Evolutionary conservation across 2,113 vertebrate species (phyloP).

Genomic region (Collichthys lucidus): DNA sequence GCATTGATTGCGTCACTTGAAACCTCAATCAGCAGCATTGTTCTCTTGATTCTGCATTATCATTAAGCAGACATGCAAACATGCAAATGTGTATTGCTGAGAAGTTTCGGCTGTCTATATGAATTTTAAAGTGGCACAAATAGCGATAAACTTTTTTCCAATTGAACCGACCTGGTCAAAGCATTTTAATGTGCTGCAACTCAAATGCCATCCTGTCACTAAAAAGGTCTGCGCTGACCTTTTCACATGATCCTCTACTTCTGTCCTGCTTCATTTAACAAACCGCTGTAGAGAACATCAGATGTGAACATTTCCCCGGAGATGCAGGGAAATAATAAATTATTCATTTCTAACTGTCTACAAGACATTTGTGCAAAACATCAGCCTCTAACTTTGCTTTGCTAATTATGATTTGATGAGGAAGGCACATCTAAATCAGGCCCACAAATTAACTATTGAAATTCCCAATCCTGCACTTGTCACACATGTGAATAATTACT

Average conservation of each 20-base stretch:
- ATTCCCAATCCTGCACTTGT: constrained; percentile 66
- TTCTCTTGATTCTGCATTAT: constrained; percentile 45
- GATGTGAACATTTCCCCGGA: constrained; percentile 68
- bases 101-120: not conserved
- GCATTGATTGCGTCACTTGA: constrained; percentile 64
- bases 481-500: constrained; percentile 72
- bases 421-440: constrained; percentile 71
- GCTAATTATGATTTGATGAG: constrained; percentile 79
- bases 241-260: constrained; percentile 69
- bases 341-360: constrained; percentile 73
- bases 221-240: constrained; percentile 69
- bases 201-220: constrained; percentile 67
- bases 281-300: constrained; percentile 70
- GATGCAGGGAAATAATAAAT: constrained; percentile 65
- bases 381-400: constrained; percentile 68
- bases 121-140: not conserved
- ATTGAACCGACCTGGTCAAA: constrained; percentile 29
- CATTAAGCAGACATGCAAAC: constrained; percentile 33
- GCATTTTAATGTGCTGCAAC: constrained; percentile 20
- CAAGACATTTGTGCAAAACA: constrained; percentile 70
- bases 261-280: constrained; percentile 74
- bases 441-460: constrained; percentile 70
- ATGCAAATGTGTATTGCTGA: not conserved
- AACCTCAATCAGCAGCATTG: constrained; percentile 65
- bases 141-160: constrained; percentile 12